Conservation (phyloP, 1,140 invertebrate genomes). For the Lanistes nyassanus region DNA sequence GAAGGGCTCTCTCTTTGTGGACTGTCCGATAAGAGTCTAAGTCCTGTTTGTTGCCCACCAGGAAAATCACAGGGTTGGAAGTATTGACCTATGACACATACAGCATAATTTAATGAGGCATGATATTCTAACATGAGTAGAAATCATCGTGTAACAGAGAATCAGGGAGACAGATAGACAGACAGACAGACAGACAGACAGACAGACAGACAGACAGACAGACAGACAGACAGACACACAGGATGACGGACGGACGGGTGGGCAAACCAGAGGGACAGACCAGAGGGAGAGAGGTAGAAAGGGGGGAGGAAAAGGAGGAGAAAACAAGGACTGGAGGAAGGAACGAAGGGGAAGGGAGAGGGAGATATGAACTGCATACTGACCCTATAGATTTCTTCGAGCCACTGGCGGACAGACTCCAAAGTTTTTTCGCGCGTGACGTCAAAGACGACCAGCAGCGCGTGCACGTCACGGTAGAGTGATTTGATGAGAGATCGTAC, state of each 20-base stretch:
- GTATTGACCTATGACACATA: constrained; percentile 4
- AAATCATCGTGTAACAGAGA: background rate
- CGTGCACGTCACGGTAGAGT: constrained; percentile 20
- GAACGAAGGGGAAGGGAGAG: no score
- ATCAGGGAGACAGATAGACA: background rate
- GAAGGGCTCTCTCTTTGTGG: background rate
- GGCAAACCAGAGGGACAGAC: no score
- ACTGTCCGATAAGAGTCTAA: background rate
- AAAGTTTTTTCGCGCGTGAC: constrained; percentile 18
- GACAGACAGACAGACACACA: background rate
- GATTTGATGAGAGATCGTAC: constrained; percentile 15
- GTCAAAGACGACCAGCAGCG: constrained; percentile 19
- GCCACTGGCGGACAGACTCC: background rate
- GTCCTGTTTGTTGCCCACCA: constrained; percentile 15
- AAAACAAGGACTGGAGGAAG: no score
- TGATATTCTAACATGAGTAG: no score
- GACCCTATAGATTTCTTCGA: constrained; percentile 8
- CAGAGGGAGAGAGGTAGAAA: no score
- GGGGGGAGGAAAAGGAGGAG: no score
- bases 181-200: background rate
- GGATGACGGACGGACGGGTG: no score
- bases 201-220: background rate
- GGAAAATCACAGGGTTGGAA: constrained; percentile 10
- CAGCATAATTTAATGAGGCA: no score
- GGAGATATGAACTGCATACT: background rate